Evolutionary conservation across 2,888 invertebrate species (phyloP).

Genomic region (Pristionchus entomophagus): DNA sequence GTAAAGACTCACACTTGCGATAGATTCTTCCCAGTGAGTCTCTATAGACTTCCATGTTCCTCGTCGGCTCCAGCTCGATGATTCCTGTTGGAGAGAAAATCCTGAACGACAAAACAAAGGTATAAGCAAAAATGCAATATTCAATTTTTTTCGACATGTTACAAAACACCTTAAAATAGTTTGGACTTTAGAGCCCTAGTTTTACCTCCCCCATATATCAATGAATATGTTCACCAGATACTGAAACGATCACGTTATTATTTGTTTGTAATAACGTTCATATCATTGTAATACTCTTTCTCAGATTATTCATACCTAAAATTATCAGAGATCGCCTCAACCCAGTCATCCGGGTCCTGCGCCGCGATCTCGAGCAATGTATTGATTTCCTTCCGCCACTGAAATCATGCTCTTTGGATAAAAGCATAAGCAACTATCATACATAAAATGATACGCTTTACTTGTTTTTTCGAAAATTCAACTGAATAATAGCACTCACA

Average conservation of each 20-base stretch:
- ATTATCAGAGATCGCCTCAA: slow-evolving; percentile 63
- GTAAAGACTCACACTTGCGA: neutral
- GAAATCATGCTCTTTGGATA: neutral
- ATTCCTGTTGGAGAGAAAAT: slow-evolving; percentile 1
- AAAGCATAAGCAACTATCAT: no score
- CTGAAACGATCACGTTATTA: no score
- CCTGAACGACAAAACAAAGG: neutral
- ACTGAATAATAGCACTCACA: slow-evolving; percentile 48
- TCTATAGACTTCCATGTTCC: slow-evolving; percentile 18
- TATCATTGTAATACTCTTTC: no score
- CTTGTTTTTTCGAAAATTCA: no score
- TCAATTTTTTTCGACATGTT: no score
- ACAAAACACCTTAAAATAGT: no score
- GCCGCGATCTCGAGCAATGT: slow-evolving; percentile 55
- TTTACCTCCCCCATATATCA: no score
- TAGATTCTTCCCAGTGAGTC: neutral
- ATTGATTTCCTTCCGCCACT: slow-evolving; percentile 62
- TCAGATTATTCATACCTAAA: slow-evolving; percentile 49
- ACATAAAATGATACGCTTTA: no score
- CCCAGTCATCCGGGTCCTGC: slow-evolving; percentile 69
- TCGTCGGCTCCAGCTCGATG: slow-evolving; percentile 16
- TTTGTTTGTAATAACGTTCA: no score
- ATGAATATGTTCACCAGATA: no score
- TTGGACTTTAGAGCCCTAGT: no score
- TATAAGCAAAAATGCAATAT: no score